Base-by-base conservation (phyloP, 2,797 vertebrate species). In the Spondyliosoma cantharus region DNA sequence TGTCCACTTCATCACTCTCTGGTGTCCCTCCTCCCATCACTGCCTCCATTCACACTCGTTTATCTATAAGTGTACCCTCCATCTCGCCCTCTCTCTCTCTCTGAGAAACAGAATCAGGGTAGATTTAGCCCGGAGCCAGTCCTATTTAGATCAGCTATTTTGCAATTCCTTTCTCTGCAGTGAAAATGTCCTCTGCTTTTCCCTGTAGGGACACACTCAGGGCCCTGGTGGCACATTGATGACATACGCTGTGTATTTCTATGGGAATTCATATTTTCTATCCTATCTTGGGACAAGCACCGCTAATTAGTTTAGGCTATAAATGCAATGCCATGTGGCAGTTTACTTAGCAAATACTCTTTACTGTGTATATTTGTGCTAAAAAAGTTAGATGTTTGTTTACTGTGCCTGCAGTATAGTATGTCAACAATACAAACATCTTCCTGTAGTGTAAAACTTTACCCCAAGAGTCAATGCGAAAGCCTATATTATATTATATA, bases 71-170 rank as follows among this genome's bases (percentile, higher is more conserved):
- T 37, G 22, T 32, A 45, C 48, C 58, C 46, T 71, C 56, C 16
- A 63, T 48, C 17, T 42, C 54, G 2, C 12, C 52, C 46, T 50
- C 46, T n/a, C 7, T 27, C 50, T 9, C 63, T 78, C 68, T 79
- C 75, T 69, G 58, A 84, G 84, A 81, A 87, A 82, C 80, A 59
- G 73, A 93, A 90, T 78, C 76, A 87, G 92, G 89, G 76, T 91
- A 89, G 56, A 74, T 59, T 83, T 54, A 78, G 86, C 90, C 89
- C 80, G 74, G 20, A 78, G 87, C 84, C 81, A 69, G 59, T 71
- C 76, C 76, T 84, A 91, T 89, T 90, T 89, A 82, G 88, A 88
- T 90, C 64, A 83, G 77, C 83, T 89, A 86, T 82, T 88, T 87
- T 81, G 71, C 67, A 61, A 85, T 83, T 85, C 58, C 45, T 82